Evolutionary conservation across 2,113 vertebrate genomes (phyloP).

Genomic region (Ammospiza nelsoni): DNA sequence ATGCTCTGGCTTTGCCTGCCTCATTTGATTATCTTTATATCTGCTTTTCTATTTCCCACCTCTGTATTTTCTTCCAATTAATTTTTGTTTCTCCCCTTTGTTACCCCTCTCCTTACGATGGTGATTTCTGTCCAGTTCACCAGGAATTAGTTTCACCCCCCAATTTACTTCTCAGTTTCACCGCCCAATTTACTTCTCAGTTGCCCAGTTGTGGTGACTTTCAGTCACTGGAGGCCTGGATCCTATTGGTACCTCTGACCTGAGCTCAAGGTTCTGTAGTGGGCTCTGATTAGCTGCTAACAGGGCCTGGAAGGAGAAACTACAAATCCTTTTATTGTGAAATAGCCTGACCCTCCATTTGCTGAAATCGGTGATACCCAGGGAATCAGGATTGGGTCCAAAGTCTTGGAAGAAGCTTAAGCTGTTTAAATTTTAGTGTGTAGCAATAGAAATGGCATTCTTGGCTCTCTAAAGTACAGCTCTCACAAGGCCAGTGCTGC

Average conservation of each 20-base stretch:
- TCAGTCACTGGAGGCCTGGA: not conserved
- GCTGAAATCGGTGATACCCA: not conserved
- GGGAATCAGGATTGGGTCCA: not conserved
- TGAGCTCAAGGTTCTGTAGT: not conserved
- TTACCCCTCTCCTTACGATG: not conserved
- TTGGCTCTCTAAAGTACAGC: slow-evolving; percentile 21
- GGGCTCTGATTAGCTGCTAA: not conserved
- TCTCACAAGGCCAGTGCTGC: not conserved
- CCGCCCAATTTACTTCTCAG: not conserved
- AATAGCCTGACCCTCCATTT: not conserved
- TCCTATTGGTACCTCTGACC: not conserved
- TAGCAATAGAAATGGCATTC: slow-evolving; percentile 29
- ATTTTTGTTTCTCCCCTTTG: not conserved
- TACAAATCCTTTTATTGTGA: slow-evolving; percentile 37
- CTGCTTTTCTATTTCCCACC: not conserved
- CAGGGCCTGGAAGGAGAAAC: not conserved
- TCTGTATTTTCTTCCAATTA: not conserved
- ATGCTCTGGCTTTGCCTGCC: not conserved
- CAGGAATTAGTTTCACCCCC: not conserved
- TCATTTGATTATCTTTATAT: not conserved
- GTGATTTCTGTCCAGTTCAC: not conserved
- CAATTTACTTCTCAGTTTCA: not conserved
- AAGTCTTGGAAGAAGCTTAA: slow-evolving; percentile 51
- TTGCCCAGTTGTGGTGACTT: not conserved
- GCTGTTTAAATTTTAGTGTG: slow-evolving; percentile 30